Evolutionary conservation across 2,888 invertebrate genomes (phyloP).

Genomic region (Drosophila melanocephala): DNA sequence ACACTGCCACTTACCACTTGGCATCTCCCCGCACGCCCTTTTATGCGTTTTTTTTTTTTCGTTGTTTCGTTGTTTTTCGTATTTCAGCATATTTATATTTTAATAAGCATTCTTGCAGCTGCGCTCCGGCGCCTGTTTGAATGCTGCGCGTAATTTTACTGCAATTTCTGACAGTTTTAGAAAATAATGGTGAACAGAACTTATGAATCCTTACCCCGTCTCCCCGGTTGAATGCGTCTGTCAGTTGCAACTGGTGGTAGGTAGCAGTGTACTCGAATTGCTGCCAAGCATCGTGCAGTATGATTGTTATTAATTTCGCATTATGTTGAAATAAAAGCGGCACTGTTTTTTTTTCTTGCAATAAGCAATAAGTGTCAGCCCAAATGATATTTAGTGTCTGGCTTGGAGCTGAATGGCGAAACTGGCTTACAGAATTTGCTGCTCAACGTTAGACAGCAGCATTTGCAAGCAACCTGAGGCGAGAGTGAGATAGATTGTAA

Average conservation of each 20-base stretch:
- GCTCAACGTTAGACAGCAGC: background rate
- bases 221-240: conserved; percentile 66
- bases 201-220: conserved; percentile 54
- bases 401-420: conserved; percentile 11
- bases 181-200: conserved; percentile 76
- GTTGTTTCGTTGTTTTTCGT: conserved; percentile 39
- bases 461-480: background rate
- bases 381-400: conserved; percentile 76
- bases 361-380: conserved; percentile 79
- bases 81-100: conserved; percentile 79
- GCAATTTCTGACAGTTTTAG: conserved; percentile 81
- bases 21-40: background rate
- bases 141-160: conserved; percentile 71
- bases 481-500: background rate
- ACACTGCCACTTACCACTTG: conserved; percentile 40
- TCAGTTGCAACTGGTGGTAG: conserved; percentile 80
- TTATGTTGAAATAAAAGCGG: conserved; percentile 64
- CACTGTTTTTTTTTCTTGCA: conserved; percentile 45
- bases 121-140: conserved; percentile 68
- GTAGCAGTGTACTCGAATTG: conserved; percentile 45
- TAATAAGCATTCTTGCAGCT: conserved; percentile 80
- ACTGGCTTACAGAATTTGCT: background rate
- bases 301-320: conserved; percentile 80
- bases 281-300: conserved; percentile 72
- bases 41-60: background rate